Base-by-base conservation (phyloP, 2,888 invertebrate species). In the Synanthedon andrenaeformis region DNA sequence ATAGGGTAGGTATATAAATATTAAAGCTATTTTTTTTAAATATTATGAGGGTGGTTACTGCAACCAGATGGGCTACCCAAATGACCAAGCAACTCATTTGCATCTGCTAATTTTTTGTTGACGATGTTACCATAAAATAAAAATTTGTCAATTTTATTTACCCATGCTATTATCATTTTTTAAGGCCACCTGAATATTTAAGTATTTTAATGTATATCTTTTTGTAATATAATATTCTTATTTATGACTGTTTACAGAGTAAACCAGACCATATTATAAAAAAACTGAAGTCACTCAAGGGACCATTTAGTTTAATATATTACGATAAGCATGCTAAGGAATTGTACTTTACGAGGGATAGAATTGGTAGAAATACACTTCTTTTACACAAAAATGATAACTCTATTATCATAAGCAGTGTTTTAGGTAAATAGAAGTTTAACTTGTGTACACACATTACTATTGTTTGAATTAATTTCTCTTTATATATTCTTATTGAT, bases 241-340 rank as follows among this genome's bases (percentile, higher is more conserved):
- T 57, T 66, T 49, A 59, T 62, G 55, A 58, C 55, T 53, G 70
- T 70, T 53, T 59, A 45, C 45, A 45, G 45, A 45, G 14, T 14
- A n/a, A 45, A 45, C 8, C 12, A 45, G 45, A 45, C 0, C 49
- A 83, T 49, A 66, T 90, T 45, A 57, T 89, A 14, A 62, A 72
- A n/a, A 73, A 88, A 50, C 72, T 96, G 51, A 81, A 84, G 56
- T 67, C 67, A 41, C 74, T 96, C 1, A 89, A 92, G 60, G 98
- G 98, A 3, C 97, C 98, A 35, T 97, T 93, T 80, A 91, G 95
- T 55, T 89, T 97, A 56, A 89, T 97, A 60, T 95, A 92, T 72
- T 94, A 91, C 72, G 89, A 93, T 67, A 91, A 89, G 67, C 52
- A 60, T 4, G 76, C 72, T 0, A 79, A 89, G 49, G 72, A 74